Percentiles rank a stretch among this genome's conserved stretches.
These are phyloP conservation scores for Frieseomelitta varia DNA, from an alignment of 1,140 invertebrate species.

Conservation along the genomic window DNA sequence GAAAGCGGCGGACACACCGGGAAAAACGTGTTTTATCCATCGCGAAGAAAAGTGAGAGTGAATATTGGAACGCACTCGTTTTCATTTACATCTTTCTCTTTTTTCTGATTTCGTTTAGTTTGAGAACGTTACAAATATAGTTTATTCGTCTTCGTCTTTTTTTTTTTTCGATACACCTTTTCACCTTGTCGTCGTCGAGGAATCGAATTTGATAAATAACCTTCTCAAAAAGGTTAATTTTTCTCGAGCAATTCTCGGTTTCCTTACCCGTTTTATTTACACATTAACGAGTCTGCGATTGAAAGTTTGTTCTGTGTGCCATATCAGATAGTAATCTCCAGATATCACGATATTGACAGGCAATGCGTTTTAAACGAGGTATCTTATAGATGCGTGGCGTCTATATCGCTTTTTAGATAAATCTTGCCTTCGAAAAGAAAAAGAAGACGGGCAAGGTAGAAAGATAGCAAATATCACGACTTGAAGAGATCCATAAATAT, in stretches of 20 bases:
- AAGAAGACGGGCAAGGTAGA: not conserved
- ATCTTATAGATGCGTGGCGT: not conserved
- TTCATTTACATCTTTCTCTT: not conserved
- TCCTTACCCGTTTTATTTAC: conserved; percentile 22
- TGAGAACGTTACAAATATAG: too few relatives aligned
- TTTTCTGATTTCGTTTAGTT: not conserved
- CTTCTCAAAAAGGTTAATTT: not conserved
- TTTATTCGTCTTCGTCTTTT: not conserved
- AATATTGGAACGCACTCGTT: not conserved
- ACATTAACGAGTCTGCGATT: conserved; percentile 12
- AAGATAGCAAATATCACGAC: not conserved
- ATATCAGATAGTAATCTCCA: conserved; percentile 33
- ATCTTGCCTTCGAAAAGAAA: not conserved
- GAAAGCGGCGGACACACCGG: not conserved
- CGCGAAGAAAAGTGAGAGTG: conserved; percentile 31
- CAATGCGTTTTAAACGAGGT: conserved; percentile 18
- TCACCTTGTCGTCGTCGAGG: not conserved
- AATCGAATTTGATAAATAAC: not conserved
- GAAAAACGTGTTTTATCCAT: conserved; percentile 4
- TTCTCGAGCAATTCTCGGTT: not conserved
- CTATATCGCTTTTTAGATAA: conserved; percentile 17
- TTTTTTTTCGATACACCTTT: not conserved
- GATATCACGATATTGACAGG: conserved; percentile 42
- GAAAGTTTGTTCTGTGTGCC: conserved; percentile 37
- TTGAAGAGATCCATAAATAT: conserved; percentile 20